Conservation (phyloP, 2,113 vertebrate genomes). For the Gorilla gorilla region DNA sequence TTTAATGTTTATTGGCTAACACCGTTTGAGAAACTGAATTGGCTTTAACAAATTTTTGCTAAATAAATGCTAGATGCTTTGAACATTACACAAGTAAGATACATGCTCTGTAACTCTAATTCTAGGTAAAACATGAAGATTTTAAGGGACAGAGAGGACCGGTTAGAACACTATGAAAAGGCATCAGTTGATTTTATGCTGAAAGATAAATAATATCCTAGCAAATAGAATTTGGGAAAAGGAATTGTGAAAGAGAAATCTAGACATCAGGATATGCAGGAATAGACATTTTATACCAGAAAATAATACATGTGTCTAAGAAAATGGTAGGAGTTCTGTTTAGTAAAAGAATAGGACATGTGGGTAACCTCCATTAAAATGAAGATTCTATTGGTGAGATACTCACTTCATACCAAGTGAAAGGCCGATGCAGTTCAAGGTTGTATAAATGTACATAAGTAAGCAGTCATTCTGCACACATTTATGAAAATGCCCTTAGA, state of each 20-base stretch:
- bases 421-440: neutral
- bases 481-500: neutral
- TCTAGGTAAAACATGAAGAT: neutral
- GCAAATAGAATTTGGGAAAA: neutral
- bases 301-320: neutral
- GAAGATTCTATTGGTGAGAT: neutral
- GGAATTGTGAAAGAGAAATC: neutral
- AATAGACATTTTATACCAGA: neutral
- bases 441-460: neutral
- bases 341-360: neutral
- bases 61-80: neutral
- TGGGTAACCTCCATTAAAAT: neutral
- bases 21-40: neutral
- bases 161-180: neutral
- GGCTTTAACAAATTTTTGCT: neutral
- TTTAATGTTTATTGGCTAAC: neutral
- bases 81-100: neutral
- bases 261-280: neutral
- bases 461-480: neutral
- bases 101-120: neutral
- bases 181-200: neutral
- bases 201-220: neutral
- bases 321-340: neutral
- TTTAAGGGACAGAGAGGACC: neutral
- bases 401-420: neutral